These are phyloP conservation scores for Sebastes wilsoni DNA, from an alignment of 2,797 vertebrate species.

Conservation along the genomic window DNA sequence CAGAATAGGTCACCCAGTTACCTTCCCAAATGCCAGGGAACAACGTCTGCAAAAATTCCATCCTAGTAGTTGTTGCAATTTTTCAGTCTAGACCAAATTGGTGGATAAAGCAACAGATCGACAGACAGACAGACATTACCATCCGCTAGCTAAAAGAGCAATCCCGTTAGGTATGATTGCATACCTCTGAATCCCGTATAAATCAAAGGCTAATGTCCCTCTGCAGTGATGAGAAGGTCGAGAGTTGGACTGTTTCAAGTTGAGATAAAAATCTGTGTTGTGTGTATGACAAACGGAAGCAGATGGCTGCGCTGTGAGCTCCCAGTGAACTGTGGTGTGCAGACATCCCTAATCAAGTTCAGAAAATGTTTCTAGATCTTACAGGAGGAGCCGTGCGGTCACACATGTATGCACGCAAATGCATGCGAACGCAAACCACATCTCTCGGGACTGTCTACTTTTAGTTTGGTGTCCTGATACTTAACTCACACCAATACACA, in stretches of 20 bases:
- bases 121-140: not conserved
- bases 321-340: conserved; percentile 25
- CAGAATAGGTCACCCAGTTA: not conserved
- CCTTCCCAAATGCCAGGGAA: not conserved
- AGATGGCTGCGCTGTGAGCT: conserved; percentile 27
- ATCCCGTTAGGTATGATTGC: not conserved
- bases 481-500: not conserved
- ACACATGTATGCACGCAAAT: conserved; percentile 25
- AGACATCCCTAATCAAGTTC: conserved; percentile 38
- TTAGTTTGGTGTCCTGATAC: conserved; percentile 7
- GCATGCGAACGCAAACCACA: conserved; percentile 17
- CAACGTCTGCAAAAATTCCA: too few species aligned
- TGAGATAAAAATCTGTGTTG: conserved; percentile 32
- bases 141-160: not conserved
- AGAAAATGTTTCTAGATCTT: conserved; percentile 21
- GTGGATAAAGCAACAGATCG: not conserved
- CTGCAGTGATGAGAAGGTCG: conserved; percentile 7
- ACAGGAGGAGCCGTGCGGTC: conserved; percentile 30
- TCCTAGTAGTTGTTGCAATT: not conserved
- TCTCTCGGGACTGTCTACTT: not conserved
- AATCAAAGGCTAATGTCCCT: conserved; percentile 27
- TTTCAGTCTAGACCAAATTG: not conserved
- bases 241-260: conserved; percentile 12
- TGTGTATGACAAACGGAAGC: conserved; percentile 38
- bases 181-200: not conserved